Conservation (phyloP, 2,797 vertebrate genomes). For the Diceros bicornis region DNA sequence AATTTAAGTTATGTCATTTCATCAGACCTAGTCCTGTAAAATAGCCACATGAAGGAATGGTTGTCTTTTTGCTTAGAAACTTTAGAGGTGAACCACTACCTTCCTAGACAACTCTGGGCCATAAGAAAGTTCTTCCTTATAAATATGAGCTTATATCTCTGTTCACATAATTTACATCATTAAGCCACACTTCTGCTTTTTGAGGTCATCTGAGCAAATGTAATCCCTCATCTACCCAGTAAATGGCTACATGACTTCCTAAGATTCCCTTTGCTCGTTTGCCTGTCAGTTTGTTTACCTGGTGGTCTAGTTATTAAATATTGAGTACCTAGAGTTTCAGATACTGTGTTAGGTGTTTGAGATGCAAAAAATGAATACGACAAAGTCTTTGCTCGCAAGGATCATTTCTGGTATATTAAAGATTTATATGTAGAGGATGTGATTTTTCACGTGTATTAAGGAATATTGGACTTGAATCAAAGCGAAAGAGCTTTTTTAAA, state of each 20-base stretch:
- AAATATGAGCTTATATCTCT: background rate
- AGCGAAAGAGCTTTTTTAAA: slow-evolving; percentile 65
- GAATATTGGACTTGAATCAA: slow-evolving; percentile 57
- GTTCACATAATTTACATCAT: slow-evolving; percentile 23
- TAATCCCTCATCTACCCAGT: background rate
- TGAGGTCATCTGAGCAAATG: slow-evolving; percentile 28
- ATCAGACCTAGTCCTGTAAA: background rate
- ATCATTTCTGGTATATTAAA: slow-evolving; percentile 57
- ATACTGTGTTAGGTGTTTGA: slow-evolving; percentile 24
- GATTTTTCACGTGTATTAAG: slow-evolving; percentile 35
- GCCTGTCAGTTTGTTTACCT: slow-evolving; percentile 40
- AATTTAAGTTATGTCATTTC: background rate
- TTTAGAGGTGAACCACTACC: background rate
- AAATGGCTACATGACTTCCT: slow-evolving; percentile 19
- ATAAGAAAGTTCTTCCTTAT: slow-evolving; percentile 8
- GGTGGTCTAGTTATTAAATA: slow-evolving; percentile 53
- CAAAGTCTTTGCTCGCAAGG: background rate
- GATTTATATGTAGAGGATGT: background rate
- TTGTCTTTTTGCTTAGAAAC: slow-evolving; percentile 8
- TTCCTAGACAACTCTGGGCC: slow-evolving; percentile 23
- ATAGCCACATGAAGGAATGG: background rate
- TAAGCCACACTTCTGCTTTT: slow-evolving; percentile 42
- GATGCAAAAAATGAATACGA: slow-evolving; percentile 30
- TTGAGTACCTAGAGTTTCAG: background rate
- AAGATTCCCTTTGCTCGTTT: slow-evolving; percentile 30